Base-by-base conservation (phyloP, 2,113 vertebrate species). In the Dromas ardeola region DNA sequence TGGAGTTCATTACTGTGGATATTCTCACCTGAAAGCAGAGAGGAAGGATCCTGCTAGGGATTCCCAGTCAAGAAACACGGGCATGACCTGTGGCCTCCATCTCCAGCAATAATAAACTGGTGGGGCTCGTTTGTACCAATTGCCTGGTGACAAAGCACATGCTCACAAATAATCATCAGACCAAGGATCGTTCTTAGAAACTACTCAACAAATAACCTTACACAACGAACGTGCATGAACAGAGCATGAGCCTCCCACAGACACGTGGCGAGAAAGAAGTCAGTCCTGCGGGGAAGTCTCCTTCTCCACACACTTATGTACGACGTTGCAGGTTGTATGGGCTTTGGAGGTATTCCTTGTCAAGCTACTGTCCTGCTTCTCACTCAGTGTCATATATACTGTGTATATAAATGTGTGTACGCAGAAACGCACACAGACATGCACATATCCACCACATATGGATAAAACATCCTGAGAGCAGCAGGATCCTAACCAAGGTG, bases 401-500 rank as follows among this genome's bases (percentile, higher is more conserved):
- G 23, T 14, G 36, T 13, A 23, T 34, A 23, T 40, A 42, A 47
- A 74, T 5, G 21, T 29, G 38, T 22, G 81, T 27, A 13, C n/a
- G 30, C 50, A 66, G 43, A 76, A n/a, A 34, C 25, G 25, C 26
- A 13, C 14, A 25, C 3, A 23, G 34, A 53, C 63, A 56, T 3
- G 1, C 45, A 9, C 0, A 1, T 38, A 23, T 34, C 50, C 43
- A 52, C 22, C 76, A 17, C 9, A 4, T 40, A 40, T 2, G 3
- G 45, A 30, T 77, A 67, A 49, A 77, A 45, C 40, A 34, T 17
- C 22, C 69, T 4, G 21, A 50, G 40, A n/a, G 52, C 71, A 73
- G 61, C 66, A 83, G 36, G 59, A 36, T 40, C 61, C 72, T 32
- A 66, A 58, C 34, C 62, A 36, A 69, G 81, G 42, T 2, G 7